Conservation (phyloP, 2,797 vertebrate species). For the Sarcophilus harrisii region DNA sequence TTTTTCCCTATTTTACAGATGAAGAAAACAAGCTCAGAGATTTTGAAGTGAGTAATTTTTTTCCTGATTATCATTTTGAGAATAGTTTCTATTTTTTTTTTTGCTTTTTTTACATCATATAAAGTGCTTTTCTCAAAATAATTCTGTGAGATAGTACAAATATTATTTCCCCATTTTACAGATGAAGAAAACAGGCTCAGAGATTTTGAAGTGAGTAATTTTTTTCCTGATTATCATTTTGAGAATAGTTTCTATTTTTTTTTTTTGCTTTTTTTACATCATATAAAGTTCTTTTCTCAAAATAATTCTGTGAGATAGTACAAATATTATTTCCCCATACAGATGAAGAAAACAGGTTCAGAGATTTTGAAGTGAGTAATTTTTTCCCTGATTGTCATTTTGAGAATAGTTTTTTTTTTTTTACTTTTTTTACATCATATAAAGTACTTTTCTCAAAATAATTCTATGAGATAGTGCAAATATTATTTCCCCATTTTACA, state of each 20-base stretch:
- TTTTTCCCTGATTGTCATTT: background rate
- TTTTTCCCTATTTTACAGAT: constrained; percentile 20
- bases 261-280: background rate
- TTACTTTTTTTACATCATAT: background rate
- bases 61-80: background rate
- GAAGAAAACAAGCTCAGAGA: constrained; percentile 12
- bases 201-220: background rate
- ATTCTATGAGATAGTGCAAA: background rate
- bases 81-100: background rate
- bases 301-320: background rate
- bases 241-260: background rate
- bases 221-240: background rate
- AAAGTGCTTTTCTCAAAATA: constrained; percentile 6
- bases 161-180: constrained; percentile 19
- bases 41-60: background rate
- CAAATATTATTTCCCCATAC: constrained; percentile 2
- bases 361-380: background rate
- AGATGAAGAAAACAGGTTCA: constrained; percentile 17
- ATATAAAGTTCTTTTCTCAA: background rate
- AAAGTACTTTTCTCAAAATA: constrained; percentile 6
- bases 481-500: constrained; percentile 22
- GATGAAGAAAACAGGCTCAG: constrained; percentile 12
- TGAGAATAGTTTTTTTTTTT: background rate
- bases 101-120: background rate
- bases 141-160: background rate